These are phyloP conservation scores for Spea bombifrons DNA, from an alignment of 2,113 vertebrate genomes.

Conservation along the genomic window DNA sequence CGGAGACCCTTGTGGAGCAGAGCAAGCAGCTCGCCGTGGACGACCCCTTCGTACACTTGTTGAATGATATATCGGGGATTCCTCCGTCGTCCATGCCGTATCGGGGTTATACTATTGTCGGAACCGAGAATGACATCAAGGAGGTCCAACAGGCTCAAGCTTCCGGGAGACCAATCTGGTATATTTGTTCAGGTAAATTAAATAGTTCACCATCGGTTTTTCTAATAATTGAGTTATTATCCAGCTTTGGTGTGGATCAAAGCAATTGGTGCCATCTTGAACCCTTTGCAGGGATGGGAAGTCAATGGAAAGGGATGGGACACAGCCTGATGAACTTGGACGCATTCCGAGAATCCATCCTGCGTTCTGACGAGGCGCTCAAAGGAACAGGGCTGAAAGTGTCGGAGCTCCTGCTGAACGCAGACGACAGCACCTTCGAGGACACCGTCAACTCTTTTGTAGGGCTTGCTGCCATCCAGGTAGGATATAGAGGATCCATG, in stretches of 20 bases:
- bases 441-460: conserved; percentile 84
- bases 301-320: conserved; percentile 92
- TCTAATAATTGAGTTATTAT: no score
- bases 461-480: conserved; percentile 91
- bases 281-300: conserved; percentile 83
- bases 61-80: conserved; percentile 73
- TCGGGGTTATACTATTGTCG: conserved; percentile 79
- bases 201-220: no score
- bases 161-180: conserved; percentile 81
- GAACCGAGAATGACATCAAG: conserved; percentile 58
- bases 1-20: conserved; percentile 68
- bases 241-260: no score
- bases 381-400: conserved; percentile 79
- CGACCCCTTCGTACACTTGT: conserved; percentile 71
- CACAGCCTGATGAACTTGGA: conserved; percentile 81
- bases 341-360: conserved; percentile 80
- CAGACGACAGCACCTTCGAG: conserved; percentile 80
- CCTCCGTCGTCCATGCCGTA: conserved; percentile 77
- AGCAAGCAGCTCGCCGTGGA: conserved; percentile 62
- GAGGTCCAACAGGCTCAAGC: conserved; percentile 74
- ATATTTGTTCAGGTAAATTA: conserved; percentile 86
- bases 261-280: no score
- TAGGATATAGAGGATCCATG: conserved; percentile 48
- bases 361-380: conserved; percentile 77
- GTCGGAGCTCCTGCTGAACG: conserved; percentile 75